These are phyloP conservation scores for Ceratina calcarata DNA, from an alignment of 1,140 invertebrate genomes.

Conservation along the genomic window DNA sequence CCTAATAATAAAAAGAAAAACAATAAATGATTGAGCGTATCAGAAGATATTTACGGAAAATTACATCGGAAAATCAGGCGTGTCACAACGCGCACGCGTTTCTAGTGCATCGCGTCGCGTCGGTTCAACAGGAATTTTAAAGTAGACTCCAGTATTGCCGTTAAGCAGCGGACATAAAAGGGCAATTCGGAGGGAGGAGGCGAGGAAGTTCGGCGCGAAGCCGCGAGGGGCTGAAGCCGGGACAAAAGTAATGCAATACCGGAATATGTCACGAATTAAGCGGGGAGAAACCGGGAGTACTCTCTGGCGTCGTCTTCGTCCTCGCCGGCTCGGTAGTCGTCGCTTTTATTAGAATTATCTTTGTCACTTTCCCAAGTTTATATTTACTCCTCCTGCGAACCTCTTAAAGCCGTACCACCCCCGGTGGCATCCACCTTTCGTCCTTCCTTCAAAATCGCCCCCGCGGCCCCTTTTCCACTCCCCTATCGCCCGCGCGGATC, in stretches of 20 bases:
- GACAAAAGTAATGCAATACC: constrained; percentile 72
- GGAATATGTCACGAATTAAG: constrained; percentile 80
- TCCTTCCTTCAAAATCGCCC: constrained; percentile 48
- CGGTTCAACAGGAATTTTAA: constrained; percentile 27
- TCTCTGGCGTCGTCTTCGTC: constrained; percentile 62
- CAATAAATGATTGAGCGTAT: too few relatives aligned
- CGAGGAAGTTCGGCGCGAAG: constrained; percentile 28
- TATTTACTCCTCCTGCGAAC: constrained; percentile 79
- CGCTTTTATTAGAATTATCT: constrained; percentile 82
- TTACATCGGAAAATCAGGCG: not conserved
- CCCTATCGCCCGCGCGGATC: constrained; percentile 43
- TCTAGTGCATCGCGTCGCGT: not conserved
- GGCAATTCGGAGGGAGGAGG: constrained; percentile 52
- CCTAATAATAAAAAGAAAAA: too few relatives aligned
- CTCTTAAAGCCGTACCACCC: constrained; percentile 73
- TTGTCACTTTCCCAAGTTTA: constrained; percentile 81
- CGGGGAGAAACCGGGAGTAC: constrained; percentile 71
- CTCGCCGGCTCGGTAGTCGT: constrained; percentile 63
- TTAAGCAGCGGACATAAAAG: constrained; percentile 66
- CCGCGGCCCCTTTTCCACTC: not conserved
- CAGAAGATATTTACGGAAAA: too few relatives aligned
- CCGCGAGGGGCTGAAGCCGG: constrained; percentile 62
- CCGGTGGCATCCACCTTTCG: constrained; percentile 58
- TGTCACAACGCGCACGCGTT: not conserved
- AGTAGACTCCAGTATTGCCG: constrained; percentile 27